Base-by-base conservation (phyloP, 2,888 invertebrate species). In the Xanthia icteritia region DNA sequence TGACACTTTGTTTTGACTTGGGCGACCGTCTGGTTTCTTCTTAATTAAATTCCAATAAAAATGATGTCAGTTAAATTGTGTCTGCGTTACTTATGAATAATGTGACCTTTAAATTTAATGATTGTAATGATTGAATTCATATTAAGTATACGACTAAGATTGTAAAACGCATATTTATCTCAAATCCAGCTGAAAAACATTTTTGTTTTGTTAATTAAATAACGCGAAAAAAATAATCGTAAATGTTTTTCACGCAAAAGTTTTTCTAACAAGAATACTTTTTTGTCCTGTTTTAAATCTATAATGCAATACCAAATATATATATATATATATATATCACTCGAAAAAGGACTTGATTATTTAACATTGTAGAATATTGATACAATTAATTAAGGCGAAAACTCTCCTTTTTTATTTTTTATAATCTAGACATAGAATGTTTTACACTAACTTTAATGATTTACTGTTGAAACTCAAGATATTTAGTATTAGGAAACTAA, bases 1-100 rank as follows among this genome's bases (percentile, higher is more conserved):
- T 72, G 36, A 54, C 67, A 64, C 48, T 56, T 54, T 73, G 56
- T 63, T 73, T 68, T 66, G 69, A 75, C 31, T 48, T n/a, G 61
- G 15, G 17, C 5, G 20, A 70, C 31, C 6, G n/a, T 36, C 31
- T 31, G 42, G 5, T 51, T 58, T 64, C n/a, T 64, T 8, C 56
- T 42, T 39, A 27, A 77, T 63, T 56, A 48, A 39, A 56, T 63
- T 77, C 11, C 61, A 67, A 23, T 54, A 54, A 45, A 68, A 67
- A 54, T 23, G 0, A 36, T 20, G 20, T 67, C 8, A 9, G 9
- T 51, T 42, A 15, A 54, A 39, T 48, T 27, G 13, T 48, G 9
- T 31, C 13, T 36, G 17, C 31, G 8, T 61, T 66, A 5, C 20
- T n/a, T 20, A 42, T 36, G 17, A 39, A 60, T 48, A 23, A 27